These are phyloP conservation scores for Calephelis virginiensis DNA, from an alignment of 1,140 invertebrate genomes.

Conservation along the genomic window DNA sequence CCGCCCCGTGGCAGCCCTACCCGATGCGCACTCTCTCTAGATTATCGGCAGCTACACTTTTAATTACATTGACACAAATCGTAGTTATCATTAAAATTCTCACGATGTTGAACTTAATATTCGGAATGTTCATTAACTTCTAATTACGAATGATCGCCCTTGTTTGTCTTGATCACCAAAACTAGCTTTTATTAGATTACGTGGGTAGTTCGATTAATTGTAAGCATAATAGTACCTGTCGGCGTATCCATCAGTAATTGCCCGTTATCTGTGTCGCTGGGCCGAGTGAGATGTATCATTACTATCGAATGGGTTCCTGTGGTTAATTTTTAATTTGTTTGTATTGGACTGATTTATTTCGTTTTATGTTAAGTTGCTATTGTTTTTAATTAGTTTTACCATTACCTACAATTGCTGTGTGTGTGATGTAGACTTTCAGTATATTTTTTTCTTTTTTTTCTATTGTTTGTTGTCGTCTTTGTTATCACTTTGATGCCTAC, in stretches of 20 bases:
- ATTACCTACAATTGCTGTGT: background rate
- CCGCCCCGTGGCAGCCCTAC: too few relatives aligned
- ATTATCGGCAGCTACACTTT: conserved; percentile 74
- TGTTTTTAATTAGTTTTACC: conserved; percentile 27
- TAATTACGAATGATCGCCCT: conserved; percentile 76
- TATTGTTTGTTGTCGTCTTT: too few relatives aligned
- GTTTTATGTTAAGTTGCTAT: conserved; percentile 26
- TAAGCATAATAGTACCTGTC: conserved; percentile 40
- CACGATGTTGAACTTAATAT: conserved; percentile 73
- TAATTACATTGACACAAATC: conserved; percentile 78
- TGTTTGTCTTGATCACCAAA: conserved; percentile 74
- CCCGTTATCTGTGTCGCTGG: conserved; percentile 68
- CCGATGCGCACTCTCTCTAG: conserved; percentile 48
- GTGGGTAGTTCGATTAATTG: conserved; percentile 77
- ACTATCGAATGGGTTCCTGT: conserved; percentile 51
- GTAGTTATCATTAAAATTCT: conserved; percentile 72
- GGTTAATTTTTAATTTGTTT: conserved; percentile 44
- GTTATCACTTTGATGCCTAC: too few relatives aligned
- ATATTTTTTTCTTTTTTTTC: too few relatives aligned
- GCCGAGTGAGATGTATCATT: conserved; percentile 63
- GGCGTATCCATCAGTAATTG: conserved; percentile 68
- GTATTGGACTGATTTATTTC: conserved; percentile 33
- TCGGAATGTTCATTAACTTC: conserved; percentile 75
- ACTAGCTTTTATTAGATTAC: conserved; percentile 78
- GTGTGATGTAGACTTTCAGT: too few relatives aligned